Conservation (phyloP, 2,113 vertebrate species). For the Myotis brandtii region DNA sequence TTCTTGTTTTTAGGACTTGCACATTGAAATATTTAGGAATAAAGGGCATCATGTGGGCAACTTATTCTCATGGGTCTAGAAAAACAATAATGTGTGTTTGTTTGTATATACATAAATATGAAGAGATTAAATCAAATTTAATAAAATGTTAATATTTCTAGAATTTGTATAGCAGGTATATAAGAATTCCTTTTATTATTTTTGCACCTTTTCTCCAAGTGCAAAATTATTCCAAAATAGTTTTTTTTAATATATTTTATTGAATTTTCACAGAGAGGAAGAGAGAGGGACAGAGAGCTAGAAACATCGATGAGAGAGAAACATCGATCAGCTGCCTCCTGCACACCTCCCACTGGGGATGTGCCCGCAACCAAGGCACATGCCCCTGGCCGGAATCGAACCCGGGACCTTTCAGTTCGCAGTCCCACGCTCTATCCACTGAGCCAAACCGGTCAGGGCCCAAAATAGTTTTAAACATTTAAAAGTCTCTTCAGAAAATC, state of each 20-base stretch:
- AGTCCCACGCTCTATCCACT: too few relatives aligned
- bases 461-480: not conserved
- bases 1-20: not conserved
- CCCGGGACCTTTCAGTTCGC: too few relatives aligned
- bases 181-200: not conserved
- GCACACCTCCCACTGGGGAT: too few relatives aligned
- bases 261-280: too few relatives aligned
- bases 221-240: not conserved
- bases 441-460: not conserved
- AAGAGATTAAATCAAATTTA: not conserved
- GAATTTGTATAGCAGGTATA: not conserved
- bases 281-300: too few relatives aligned
- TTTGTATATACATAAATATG: not conserved
- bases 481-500: not conserved
- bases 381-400: too few relatives aligned
- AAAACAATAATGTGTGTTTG: not conserved
- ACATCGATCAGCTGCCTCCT: too few relatives aligned
- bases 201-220: constrained; percentile 6
- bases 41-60: not conserved
- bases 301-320: too few relatives aligned
- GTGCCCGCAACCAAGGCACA: too few relatives aligned
- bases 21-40: not conserved
- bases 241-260: too few relatives aligned
- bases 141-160: not conserved
- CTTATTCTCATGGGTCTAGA: not conserved